Evolutionary conservation across 2,797 vertebrate species (phyloP), one percentile per base, ranked within the genome.

Genomic region (Chiloscyllium punctatum): DNA sequence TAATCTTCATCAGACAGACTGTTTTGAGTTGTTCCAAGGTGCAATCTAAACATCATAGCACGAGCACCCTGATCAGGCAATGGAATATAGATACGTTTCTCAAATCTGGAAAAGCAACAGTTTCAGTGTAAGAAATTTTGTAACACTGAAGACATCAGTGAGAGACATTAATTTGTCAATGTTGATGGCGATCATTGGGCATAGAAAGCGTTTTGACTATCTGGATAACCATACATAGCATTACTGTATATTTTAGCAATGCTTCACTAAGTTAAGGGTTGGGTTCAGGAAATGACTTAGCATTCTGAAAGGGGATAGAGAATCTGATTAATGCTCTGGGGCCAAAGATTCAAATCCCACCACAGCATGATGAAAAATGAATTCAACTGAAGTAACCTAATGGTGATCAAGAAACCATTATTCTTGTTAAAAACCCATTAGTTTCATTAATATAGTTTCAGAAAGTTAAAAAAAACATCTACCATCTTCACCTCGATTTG

Each of bases 51-150:
- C 99, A 99, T 99, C 77, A 98, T 98, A 96, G 98, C 96, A 95
- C 99, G 98, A 82, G 99, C 99, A 0, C 99, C 99, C 94, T 98
- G 98, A 96, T 99, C 99, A 2, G 99, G 99, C 96, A 99, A 97
- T 23, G 99, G 98, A 97, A 99, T 99, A 97, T 99, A 99, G 97
- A 99, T 99, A 95, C 99, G 98, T 96, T 99, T 99, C 97, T 99
- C 99, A 98, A 99, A 99, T 97, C 99, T 99, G n/a, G 96, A 79
- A 95, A 96, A 95, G n/a, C 68, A 87, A 8, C 69, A 94, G 68
- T 72, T 71, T 71, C 23, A 72, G 30, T 18, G 7, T 72, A 95
- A 53, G 62, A 53, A 95, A 33, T 33, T 2, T 37, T 51, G 42
- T 95, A n/a, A 74, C 18, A 48, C 13, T 48, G 53, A 72, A 95